Conservation (phyloP, 2,113 vertebrate genomes). For the Lontra canadensis region DNA sequence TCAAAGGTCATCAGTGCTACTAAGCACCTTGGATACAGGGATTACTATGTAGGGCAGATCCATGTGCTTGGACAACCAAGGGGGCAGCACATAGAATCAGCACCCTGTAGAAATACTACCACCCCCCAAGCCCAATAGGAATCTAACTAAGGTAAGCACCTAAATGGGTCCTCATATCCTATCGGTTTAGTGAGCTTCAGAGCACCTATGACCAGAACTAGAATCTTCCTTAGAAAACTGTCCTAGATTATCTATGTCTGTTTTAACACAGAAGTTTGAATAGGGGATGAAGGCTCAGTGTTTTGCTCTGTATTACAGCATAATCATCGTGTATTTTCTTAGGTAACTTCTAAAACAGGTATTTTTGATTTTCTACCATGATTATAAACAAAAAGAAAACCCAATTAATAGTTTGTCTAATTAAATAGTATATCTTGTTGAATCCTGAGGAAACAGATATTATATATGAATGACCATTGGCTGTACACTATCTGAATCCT, state of each 20-base stretch:
- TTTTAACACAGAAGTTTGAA: neutral
- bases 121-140: neutral
- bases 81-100: neutral
- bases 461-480: neutral
- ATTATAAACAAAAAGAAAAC: constrained; percentile 34
- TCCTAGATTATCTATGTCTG: neutral
- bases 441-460: neutral
- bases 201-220: neutral
- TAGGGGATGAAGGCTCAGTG: neutral
- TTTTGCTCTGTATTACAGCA: neutral
- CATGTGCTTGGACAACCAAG: neutral
- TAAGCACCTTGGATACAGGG: neutral
- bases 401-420: neutral
- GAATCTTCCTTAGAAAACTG: neutral
- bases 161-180: neutral
- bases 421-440: neutral
- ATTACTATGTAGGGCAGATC: neutral
- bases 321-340: neutral
- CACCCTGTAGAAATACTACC: neutral
- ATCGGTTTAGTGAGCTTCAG: neutral
- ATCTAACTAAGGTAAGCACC: neutral
- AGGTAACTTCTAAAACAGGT: neutral
- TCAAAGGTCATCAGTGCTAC: neutral
- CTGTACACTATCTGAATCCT: neutral
- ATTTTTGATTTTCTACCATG: constrained; percentile 10